Base-by-base conservation (phyloP, 2,113 vertebrate species). In the Motacilla tschutschensis region DNA sequence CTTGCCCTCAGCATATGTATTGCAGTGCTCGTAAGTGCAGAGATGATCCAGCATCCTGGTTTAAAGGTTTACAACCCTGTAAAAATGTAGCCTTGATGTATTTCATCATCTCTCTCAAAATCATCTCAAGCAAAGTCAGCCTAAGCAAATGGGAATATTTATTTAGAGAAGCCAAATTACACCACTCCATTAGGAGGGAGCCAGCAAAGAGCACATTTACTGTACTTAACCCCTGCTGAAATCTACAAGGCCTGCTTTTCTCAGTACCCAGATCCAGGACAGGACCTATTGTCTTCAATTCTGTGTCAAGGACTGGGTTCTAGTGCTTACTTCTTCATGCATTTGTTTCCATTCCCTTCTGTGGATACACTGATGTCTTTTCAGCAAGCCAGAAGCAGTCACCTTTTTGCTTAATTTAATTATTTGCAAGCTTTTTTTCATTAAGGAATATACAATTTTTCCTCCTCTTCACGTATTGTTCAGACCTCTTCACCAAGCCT, bases 101-200 rank as follows among this genome's bases (percentile, higher is more conserved):
- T 83, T 77, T 79, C 25, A n/a, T 73, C 51, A 63, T 5, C 35
- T 73, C 43, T 62, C 46, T 82, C 66, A 54, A 79, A 88, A 81
- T 62, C 29, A 58, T 33, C 28, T 75, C 36, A 55, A 88, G 54
- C 36, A 63, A 79, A 88, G 50, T 73, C 40, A 87, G 36, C 67
- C 67, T 87, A 79, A 91, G 72, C 15, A 73, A 85, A 59, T 82
- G 35, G 24, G 17, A 54, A 5, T 69, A 26, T 79, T 81, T 65
- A 72, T 90, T 79, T 65, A 79, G 47, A 70, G 38, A 62, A 70
- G 40, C 21, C 17, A 70, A 77, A 90, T 76, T 66, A 44, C 31
- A 62, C 13, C 6, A 20, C 36, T 79, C 17, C 14, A 16, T 70
- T 55, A 62, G 26, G 82, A 90, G 87, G 26, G 43, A 43, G 36